Base-by-base conservation (phyloP, 2,888 invertebrate species). In the Carabus problematicus region DNA sequence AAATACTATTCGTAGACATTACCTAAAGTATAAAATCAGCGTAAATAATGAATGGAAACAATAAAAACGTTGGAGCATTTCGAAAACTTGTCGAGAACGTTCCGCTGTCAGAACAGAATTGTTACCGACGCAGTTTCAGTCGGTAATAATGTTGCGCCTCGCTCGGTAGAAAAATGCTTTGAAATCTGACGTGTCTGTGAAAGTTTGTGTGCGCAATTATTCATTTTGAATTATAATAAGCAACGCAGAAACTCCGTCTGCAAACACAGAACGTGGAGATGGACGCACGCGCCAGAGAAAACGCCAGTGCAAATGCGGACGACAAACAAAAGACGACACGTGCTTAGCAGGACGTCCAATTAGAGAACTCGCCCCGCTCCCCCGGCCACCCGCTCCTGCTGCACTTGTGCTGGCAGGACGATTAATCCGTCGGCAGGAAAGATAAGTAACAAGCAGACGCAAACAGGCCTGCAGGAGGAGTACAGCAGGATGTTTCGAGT, bases 261-360 rank as follows among this genome's bases (percentile, higher is more conserved):
- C 29, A 29, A 29, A 29, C 29, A 29, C 29, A 29, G 6, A 2
- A 2, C 29, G n/a, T n/a, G n/a, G 72, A 73, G 73, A 72, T 71
- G 73, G 72, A 66, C 62, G 71, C 68, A n/a, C n/a, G n/a, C 71
- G 64, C 72, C 74, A 73, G 73, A 75, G 74, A 75, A 75, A 75
- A 76, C 29, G 29, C 2, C 29, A 29, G 6, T 29, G 29, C 19
- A 55, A 64, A 56, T 55, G 56, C 8, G 56, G 56, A 64, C 55
- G 43, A 55, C 64, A 64, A 64, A 64, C 56, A 64, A 64, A 56
- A 64, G 64, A 64, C 56, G 43, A 52, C 11, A 45, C 45, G 12
- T 11, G 52, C n/a, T 12, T 52, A 39, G 63, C 56, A 64, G 55
- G 45, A 64, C 45, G 64, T 64, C 64, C 64, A 64, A 64, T 64